Evolutionary conservation across 2,113 vertebrate genomes (phyloP), one percentile per base, ranked within the genome.

Genomic region (Alexandromys fortis): DNA sequence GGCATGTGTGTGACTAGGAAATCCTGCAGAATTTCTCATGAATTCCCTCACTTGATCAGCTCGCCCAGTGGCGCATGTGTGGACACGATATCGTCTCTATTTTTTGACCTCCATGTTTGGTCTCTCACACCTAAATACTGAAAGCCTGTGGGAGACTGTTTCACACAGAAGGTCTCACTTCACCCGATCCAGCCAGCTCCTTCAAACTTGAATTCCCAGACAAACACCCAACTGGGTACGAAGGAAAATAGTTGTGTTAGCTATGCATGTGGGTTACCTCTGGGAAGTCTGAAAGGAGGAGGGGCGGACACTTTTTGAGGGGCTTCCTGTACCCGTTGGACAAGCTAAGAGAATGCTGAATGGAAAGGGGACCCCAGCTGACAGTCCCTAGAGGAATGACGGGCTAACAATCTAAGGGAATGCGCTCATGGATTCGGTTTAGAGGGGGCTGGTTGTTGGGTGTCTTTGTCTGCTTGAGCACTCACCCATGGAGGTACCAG

Each of bases 1-100:
- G 78, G 49, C 14, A 30, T 1, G 9, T 21, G 11, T 9, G 21
- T n/a, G 81, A 35, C 47, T 30, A 35, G 22, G 79, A 88, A 35
- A 90, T 4, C 5, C n/a, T 52, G 33, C 4, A 4, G 73, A 45
- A 73, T 67, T 45, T 49, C 70, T 73, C 8, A 4, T 49, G 33
- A 65, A 38, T 65, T 76, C 13, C 52, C 24, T 65, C 4, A 38
- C 21, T n/a, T 45, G 26, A 1, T 68, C 9, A 21, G 72, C 38
- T 61, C 28, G 35, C 9, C 35, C n/a, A 63, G 14, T 0, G 1
- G 17, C 2, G 35, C 35, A 63, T 5, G 22, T 42, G 1, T 33
- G 65, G 58, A 38, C 73, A 12, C 38, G 30, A 16, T 49, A 13
- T 10, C 58, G 30, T 42, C 19, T 67, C 70, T 78, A 9, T 49